Base-by-base conservation (phyloP, 2,113 vertebrate species). In the Cryptomyrus ogoouensis region DNA sequence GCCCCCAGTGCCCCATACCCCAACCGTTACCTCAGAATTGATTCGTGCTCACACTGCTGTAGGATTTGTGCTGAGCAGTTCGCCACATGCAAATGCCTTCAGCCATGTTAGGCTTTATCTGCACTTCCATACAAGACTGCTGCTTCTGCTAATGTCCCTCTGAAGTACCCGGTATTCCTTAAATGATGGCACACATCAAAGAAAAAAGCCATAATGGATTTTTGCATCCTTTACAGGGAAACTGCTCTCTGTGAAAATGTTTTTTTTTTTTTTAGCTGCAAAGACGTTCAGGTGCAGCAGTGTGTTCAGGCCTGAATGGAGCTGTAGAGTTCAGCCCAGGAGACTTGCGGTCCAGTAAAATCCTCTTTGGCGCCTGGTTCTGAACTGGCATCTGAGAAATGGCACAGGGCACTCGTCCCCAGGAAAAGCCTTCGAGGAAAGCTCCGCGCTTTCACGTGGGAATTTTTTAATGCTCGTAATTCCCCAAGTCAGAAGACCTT, bases 31-130 rank as follows among this genome's bases (percentile, higher is more conserved):
- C 83, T 89, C 89, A 88, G 89, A 91, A 90, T 91, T 88, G 91
- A 92, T 93, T 92, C 91, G 93, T 91, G 92, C 93, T 92, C 88
- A 89, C 89, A 86, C 90, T 90, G 89, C 86, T 88, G 44, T 84
- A n/a, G 88, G 88, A 39, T 66, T 35, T 74, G 17, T 31, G 89
- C 74, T 91, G 91, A 91, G 89, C 53, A 56, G 31, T 88, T 49
- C 44, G 89, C 88, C 90, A 17, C n/a, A 80, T 85, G 74, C 88
- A 84, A 89, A 62, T 74, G 46, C 87, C 89, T 90, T 87, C 89
- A 90, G 91, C 62, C 31, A 35, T 80, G 46, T 90, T 70, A 31
- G 83, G 87, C 87, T 74, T 31, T 44, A 31, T 47, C 52, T 83
- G 31, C 27, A n/a, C 88, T n/a, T 89, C 44, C n/a, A 27, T 70